phyloP scores from a whole-genome alignment of 2,888 invertebrate species.

The Tetragnatha montana region DNA sequence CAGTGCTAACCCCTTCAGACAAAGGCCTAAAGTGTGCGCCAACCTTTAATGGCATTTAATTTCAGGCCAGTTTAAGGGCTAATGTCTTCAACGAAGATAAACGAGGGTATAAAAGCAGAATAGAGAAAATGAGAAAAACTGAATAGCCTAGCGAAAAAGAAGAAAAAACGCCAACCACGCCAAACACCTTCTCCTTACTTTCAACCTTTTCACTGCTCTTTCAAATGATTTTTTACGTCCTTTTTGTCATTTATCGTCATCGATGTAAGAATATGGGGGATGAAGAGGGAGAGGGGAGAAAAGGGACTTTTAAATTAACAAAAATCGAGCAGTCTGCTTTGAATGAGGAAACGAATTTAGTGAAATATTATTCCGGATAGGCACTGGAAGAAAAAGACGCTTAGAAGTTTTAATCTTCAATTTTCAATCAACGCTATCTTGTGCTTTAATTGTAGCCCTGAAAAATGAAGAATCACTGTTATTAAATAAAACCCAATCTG shows the following conservation, averaged over 20 bases:
- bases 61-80: conserved; percentile 56
- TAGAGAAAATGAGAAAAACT: conserved; percentile 32
- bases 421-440: not conserved
- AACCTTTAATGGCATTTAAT: conserved; percentile 67
- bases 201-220: conserved; percentile 40
- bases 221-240: conserved; percentile 43
- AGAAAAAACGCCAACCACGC: conserved; percentile 26
- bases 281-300: not conserved
- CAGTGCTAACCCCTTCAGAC: conserved; percentile 31
- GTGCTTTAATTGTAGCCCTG: too few species aligned
- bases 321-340: conserved; percentile 42
- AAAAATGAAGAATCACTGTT: too few species aligned
- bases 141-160: conserved; percentile 21
- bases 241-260: conserved; percentile 51
- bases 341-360: conserved; percentile 27
- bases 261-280: conserved; percentile 26
- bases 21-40: conserved; percentile 57
- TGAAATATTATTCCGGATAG: conserved; percentile 43
- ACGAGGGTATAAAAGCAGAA: conserved; percentile 46
- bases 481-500: too few species aligned
- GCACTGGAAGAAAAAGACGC: conserved; percentile 9
- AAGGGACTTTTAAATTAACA: conserved; percentile 21
- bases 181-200: conserved; percentile 43
- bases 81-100: conserved; percentile 58
- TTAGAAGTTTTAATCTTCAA: not conserved